Percentiles rank a stretch among this genome's conserved stretches.
Evolutionary conservation across 1,140 invertebrate species (phyloP).

Genomic region (Drosophila punjabiensis): DNA sequence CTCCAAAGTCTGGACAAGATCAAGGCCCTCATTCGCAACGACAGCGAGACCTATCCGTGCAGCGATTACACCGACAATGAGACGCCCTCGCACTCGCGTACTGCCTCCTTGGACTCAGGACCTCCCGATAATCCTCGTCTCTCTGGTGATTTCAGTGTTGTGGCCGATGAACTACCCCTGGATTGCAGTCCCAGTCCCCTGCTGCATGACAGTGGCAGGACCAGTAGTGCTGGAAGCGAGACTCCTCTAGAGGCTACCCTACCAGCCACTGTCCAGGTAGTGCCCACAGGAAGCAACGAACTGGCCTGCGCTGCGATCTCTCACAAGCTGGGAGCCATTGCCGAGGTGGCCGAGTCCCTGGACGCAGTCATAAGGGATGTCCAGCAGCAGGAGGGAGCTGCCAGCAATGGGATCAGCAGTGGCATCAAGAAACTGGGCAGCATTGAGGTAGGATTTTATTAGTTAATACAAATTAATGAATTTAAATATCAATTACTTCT

Average conservation of each 20-base stretch:
- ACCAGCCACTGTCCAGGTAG: constrained; percentile 46
- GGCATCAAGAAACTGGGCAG: constrained; percentile 73
- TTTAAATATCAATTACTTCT: neutral
- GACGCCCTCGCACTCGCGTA: constrained; percentile 72
- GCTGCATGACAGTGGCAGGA: constrained; percentile 63
- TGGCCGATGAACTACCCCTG: constrained; percentile 72
- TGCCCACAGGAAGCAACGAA: constrained; percentile 86
- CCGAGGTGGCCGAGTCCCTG: constrained; percentile 88
- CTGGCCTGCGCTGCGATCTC: constrained; percentile 89
- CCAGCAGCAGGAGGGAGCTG: constrained; percentile 81
- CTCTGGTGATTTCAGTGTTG: constrained; percentile 70
- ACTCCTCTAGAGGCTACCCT: constrained; percentile 8
- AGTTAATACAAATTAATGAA: neutral
- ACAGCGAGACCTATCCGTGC: constrained; percentile 76
- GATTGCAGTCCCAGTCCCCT: constrained; percentile 68
- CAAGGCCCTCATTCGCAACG: constrained; percentile 70
- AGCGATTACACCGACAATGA: constrained; percentile 68
- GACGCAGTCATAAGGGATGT: constrained; percentile 87
- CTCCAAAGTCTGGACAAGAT: constrained; percentile 65
- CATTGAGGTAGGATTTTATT: constrained; percentile 65
- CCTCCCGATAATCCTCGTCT: constrained; percentile 29
- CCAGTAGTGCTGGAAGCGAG: constrained; percentile 64
- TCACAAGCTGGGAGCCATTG: constrained; percentile 88
- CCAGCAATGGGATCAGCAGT: constrained; percentile 5
- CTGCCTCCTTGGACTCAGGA: constrained; percentile 65